These are phyloP conservation scores for Drosophila obscura DNA, from an alignment of 1,140 invertebrate genomes.

Conservation along the genomic window DNA sequence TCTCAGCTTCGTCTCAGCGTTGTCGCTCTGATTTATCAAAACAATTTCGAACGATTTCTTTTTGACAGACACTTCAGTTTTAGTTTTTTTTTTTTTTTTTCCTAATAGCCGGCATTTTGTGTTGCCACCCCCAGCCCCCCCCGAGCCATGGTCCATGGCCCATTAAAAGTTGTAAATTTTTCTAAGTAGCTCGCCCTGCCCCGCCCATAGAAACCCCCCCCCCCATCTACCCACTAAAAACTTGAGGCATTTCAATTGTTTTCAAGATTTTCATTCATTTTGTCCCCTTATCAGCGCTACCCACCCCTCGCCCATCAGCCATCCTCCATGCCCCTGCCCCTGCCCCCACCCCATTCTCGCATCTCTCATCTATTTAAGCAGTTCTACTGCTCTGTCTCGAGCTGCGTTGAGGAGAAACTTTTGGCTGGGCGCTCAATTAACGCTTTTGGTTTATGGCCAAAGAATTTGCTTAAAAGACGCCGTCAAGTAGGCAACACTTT, in stretches of 20 bases:
- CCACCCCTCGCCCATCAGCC: neutral
- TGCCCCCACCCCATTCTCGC: neutral
- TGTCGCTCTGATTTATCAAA: no score
- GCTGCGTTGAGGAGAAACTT: constrained; percentile 5
- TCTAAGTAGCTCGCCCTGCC: constrained; percentile 22
- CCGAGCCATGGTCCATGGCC: neutral
- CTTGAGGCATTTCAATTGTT: constrained; percentile 51
- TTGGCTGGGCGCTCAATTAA: constrained; percentile 52
- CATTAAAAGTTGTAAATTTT: constrained; percentile 73
- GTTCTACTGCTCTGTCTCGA: constrained; percentile 29
- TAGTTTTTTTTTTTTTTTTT: constrained; percentile 18
- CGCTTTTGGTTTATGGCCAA: constrained; percentile 53
- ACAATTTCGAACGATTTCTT: neutral
- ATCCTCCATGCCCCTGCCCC: no score
- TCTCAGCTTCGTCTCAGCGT: neutral
- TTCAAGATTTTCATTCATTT: constrained; percentile 27
- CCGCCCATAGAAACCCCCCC: no score
- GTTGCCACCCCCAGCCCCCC: neutral
- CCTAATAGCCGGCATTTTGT: constrained; percentile 64
- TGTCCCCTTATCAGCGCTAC: no score
- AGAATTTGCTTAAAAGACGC: constrained; percentile 17
- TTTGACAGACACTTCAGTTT: constrained; percentile 18
- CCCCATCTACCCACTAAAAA: no score
- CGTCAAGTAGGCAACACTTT: constrained; percentile 53
- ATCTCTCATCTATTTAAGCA: constrained; percentile 21